Evolutionary conservation across 2,888 invertebrate genomes (phyloP), one percentile per base, ranked within the genome.

Genomic region (Kuschelorhynchus macadamiae): DNA sequence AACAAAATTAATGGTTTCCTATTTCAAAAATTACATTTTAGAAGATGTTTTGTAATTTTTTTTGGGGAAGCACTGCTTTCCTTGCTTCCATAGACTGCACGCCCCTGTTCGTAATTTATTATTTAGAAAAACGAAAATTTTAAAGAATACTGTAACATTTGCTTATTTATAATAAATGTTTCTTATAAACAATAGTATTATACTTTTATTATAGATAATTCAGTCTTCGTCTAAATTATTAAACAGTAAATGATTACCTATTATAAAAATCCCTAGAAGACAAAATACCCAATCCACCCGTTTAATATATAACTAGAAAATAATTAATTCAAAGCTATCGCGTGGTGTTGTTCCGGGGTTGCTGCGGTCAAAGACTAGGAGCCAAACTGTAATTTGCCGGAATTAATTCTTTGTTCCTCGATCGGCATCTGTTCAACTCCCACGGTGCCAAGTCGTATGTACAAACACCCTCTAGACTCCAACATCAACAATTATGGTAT

Each of bases 351-450:
- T 75, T 75, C 75, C 71, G 72, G 75, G 75, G 76, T 75, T 76
- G 77, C 76, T 78, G 78, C 78, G 78, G 78, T 78, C 76, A 76
- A 74, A 78, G 78, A 74, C 78, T 76, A 78, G 71, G 72, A 76
- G 76, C 75, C 74, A 77, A 72, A 64, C 74, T 71, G 71, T 77
- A 65, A 65, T 65, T 65, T 65, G 21, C 21, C n/a, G 36, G 33
- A 16, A 52, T 20, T 36, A 42, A 32, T 25, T 56, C 25, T 32
- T 64, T 63, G 33, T 53, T 41, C 56, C 17, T 64, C 20, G 30
- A 9, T 12, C 21, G 20, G 18, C 65, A 65, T 44, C 50, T 65
- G 65, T 8, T 25, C 21, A 16, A 33, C n/a, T 65, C 65, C 65
- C 65, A 65, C 65, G 65, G 11, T 52, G 39, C 52, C 14, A 17